phyloP scores from a whole-genome alignment of 2,888 invertebrate species.

The Deilephila porcellus region DNA sequence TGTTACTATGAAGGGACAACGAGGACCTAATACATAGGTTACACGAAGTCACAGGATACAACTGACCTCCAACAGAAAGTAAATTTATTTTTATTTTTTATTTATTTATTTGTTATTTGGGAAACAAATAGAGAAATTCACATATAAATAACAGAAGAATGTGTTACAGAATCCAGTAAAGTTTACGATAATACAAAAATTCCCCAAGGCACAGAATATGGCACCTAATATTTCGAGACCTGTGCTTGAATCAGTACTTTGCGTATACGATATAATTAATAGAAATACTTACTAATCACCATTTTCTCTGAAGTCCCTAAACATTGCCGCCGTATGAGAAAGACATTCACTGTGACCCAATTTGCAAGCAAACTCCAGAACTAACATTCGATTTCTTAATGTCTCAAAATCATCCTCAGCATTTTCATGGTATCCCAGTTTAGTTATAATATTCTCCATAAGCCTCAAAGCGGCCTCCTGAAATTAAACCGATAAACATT shows the following conservation, averaged over 20 bases:
- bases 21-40: too few relatives aligned
- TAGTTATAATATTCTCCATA: constrained; percentile 64
- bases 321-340: constrained; percentile 55
- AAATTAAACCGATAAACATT: constrained; percentile 35
- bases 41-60: too few relatives aligned
- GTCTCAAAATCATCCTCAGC: constrained; percentile 72
- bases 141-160: too few relatives aligned
- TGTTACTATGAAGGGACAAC: too few relatives aligned
- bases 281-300: constrained; percentile 61
- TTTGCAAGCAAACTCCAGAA: constrained; percentile 87
- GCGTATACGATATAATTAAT: not conserved
- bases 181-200: too few relatives aligned
- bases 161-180: too few relatives aligned
- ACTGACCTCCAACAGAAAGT: too few relatives aligned
- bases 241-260: not conserved
- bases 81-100: too few relatives aligned
- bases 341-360: constrained; percentile 84
- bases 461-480: constrained; percentile 58
- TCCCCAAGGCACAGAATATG: too few relatives aligned
- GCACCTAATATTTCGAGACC: too few relatives aligned
- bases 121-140: too few relatives aligned
- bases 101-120: too few relatives aligned
- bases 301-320: constrained; percentile 58
- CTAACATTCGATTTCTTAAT: constrained; percentile 83
- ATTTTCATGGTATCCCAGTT: constrained; percentile 77